Base-by-base conservation (phyloP, 2,888 invertebrate species). In the Chrysina gloriosa region DNA sequence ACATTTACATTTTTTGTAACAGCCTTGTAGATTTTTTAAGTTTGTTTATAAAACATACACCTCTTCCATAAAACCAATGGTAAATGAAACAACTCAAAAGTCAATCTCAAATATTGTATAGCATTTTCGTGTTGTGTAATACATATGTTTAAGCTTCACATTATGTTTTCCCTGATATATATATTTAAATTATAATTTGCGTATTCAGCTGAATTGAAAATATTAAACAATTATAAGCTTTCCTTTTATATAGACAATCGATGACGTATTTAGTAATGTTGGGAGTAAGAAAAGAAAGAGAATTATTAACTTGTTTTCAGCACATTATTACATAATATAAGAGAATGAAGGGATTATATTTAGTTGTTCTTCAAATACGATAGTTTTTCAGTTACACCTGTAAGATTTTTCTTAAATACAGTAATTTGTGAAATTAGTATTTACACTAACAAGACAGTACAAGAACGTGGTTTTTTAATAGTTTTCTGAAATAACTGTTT, bases 21-120 rank as follows among this genome's bases (percentile, higher is more conserved):
- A 79, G 79, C 79, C 79, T 79, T 79, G 70, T 77, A 52, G 29
- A 39, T 61, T 77, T 76, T n/a, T 76, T 76, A 75, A 71, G 73
- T 77, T 76, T 77, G 75, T 76, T 77, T 77, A 78, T 76, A 78
- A 78, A 78, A 78, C 76, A 77, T 77, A 78, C 78, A 77, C 39
- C 45, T 52, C 42, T 63, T 52, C 34, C 31, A 69, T 65, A 69
- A 61, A 63, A 63, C 52, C 54, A 52, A 66, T 31, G 58, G 56
- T 45, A 47, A 58, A 72, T 67, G 65, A 72, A 69, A 70, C 27
- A 70, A 65, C 63, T 67, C n/a, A 63, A 3, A 69, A 67, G 67
- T 67, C 54, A 63, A 61, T 54, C 70, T 72, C 70, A 71, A 72
- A 71, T 70, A 71, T 71, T 71, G 69, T 70, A 71, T 54, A 65